Conservation (phyloP, 1,140 invertebrate species). For the Drosophila guanche region DNA sequence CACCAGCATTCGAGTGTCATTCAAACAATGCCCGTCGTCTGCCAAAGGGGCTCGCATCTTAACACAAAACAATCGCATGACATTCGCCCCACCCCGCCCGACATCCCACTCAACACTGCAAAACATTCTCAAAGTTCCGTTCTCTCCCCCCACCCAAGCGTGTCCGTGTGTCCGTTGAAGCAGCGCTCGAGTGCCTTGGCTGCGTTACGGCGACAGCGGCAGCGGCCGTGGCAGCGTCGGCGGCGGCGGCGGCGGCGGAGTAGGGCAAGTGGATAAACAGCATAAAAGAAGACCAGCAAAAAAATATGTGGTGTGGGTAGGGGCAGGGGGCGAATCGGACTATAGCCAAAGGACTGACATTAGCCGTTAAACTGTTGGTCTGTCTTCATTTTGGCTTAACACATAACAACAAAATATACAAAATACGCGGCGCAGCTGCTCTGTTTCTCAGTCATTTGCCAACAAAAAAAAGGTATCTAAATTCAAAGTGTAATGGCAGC, state of each 20-base stretch:
- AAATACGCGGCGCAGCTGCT: too few species aligned
- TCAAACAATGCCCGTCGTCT: slow-evolving; percentile 61
- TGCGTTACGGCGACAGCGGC: slow-evolving; percentile 13
- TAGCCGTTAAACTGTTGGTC: too few species aligned
- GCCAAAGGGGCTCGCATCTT: slow-evolving; percentile 48
- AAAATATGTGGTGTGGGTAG: too few species aligned
- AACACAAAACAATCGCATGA: slow-evolving; percentile 76
- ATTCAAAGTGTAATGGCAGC: too few species aligned
- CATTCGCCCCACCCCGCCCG: slow-evolving; percentile 68
- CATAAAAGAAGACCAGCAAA: too few species aligned
- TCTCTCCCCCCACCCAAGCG: slow-evolving; percentile 1
- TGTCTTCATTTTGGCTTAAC: slow-evolving; percentile 50
- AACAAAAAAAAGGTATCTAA: too few species aligned
- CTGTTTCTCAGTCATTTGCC: too few species aligned
- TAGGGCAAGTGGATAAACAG: neutral
- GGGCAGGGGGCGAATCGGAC: neutral
- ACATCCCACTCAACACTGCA: slow-evolving; percentile 61
- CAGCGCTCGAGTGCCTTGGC: slow-evolving; percentile 28
- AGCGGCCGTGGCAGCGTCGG: too few species aligned
- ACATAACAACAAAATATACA: too few species aligned
- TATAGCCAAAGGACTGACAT: slow-evolving; percentile 30
- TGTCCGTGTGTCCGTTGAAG: slow-evolving; percentile 40
- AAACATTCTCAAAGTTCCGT: slow-evolving; percentile 59
- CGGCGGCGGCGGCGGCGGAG: slow-evolving; percentile 13
- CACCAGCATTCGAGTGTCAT: slow-evolving; percentile 50